Evolutionary conservation across 2,888 invertebrate genomes (phyloP), one percentile per base, ranked within the genome.

Genomic region (Scotopteryx bipunctaria): DNA sequence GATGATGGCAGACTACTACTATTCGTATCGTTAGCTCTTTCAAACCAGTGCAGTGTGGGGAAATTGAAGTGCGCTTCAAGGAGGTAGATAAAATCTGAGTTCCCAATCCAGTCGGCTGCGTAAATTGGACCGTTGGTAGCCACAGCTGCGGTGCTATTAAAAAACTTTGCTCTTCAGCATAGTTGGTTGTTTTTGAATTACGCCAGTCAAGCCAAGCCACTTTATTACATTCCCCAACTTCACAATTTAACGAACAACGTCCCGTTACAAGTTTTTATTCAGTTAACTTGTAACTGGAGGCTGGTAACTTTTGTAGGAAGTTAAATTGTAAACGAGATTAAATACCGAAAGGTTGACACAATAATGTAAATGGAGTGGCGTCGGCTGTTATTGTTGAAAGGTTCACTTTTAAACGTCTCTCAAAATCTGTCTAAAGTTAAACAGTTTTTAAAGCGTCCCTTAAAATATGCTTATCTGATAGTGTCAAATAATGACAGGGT

Each of bases 121-220:
- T 11, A 27, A 8, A 27, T 8, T 9, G 8, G 3, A 27, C n/a
- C n/a, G n/a, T 9, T 11, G 27, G 15, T 17, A 9, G 17, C 47
- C 32, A 25, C 31, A 25, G 36, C 43, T 45, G 50, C 47, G 49
- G 62, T 57, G 57, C 70, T 68, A 71, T 70, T 72, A 71, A 72
- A 70, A 70, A 71, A 70, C 63, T 71, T 69, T 35, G 51, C 23
- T 46, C 49, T 44, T 48, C 50, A 29, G 48, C 48, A 59, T 60
- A 62, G 58, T 66, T 51, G 53, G 65, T 71, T 63, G 69, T 61
- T 47, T 49, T 52, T 35, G 25, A 27, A 38, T 25, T 40, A 40
- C 35, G 27, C 27, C 38, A n/a, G n/a, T n/a, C 15, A 31, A 29
- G 16, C 33, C 38, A 27, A 29, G 21, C 44, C 25, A 43, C 57